A percentile compares a stretch with the other conserved stretches of the same genome.
Evolutionary conservation across 2,113 vertebrate genomes (phyloP).

Genomic region (Melanerpes formicivorus): DNA sequence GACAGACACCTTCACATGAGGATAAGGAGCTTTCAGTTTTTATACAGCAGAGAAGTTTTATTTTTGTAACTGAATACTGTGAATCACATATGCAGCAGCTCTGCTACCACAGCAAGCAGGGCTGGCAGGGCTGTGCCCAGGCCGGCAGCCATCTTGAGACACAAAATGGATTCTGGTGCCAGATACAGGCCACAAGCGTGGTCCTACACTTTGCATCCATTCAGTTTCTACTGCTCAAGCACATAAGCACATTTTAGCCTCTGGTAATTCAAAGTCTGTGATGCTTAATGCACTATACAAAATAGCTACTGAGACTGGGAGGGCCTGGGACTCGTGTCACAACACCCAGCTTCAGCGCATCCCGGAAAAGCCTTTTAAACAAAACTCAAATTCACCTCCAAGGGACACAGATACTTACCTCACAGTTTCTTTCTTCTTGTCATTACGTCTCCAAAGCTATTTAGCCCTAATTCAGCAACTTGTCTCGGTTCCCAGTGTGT

Average conservation of each 20-base stretch:
- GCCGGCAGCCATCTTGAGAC: neutral
- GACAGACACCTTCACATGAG: neutral
- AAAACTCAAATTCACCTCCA: neutral
- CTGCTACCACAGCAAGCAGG: neutral
- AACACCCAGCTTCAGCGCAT: neutral
- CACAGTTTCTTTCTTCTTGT: neutral
- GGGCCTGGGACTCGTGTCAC: neutral
- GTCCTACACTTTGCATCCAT: accelerated
- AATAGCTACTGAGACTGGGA: neutral
- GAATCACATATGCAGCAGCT: accelerated
- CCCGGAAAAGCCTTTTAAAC: neutral
- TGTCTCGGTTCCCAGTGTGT: neutral
- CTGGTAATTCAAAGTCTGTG: neutral
- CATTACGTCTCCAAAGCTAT: neutral
- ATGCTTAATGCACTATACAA: neutral
- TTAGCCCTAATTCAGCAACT: neutral
- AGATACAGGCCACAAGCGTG: accelerated
- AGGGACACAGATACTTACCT: neutral
- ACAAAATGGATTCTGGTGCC: neutral
- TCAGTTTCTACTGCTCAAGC: neutral
- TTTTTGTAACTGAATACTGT: neutral
- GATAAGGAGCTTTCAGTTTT: neutral
- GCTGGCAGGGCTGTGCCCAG: neutral
- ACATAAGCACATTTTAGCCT: neutral
- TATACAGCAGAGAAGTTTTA: neutral